These are phyloP conservation scores for Xyliphius kryptos DNA, from an alignment of 2,113 vertebrate genomes.

Conservation along the genomic window DNA sequence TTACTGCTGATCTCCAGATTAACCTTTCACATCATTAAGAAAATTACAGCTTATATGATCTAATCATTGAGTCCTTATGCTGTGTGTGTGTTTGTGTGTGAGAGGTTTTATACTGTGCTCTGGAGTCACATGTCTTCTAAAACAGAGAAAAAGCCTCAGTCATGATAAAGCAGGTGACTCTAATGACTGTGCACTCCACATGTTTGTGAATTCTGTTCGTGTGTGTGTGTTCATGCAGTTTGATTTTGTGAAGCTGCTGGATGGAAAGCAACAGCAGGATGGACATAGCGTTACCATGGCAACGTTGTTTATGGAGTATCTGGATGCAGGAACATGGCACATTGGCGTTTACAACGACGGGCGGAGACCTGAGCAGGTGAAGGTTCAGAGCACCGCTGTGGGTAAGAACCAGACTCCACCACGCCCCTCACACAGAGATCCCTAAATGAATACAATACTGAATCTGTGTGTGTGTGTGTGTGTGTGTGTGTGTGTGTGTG, in stretches of 20 bases:
- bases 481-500: slow-evolving; percentile 30
- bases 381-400: slow-evolving; percentile 76
- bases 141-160: too few species aligned
- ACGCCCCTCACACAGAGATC: slow-evolving; percentile 2
- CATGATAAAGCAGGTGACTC: too few species aligned
- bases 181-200: too few species aligned
- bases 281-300: slow-evolving; percentile 69
- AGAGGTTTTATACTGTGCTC: too few species aligned
- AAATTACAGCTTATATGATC: slow-evolving; percentile 38
- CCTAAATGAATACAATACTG: background rate
- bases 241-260: slow-evolving; percentile 85
- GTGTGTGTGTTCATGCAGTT: slow-evolving; percentile 59
- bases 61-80: slow-evolving; percentile 30
- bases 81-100: slow-evolving; percentile 21
- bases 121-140: too few species aligned
- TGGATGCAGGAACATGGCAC: slow-evolving; percentile 82
- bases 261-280: slow-evolving; percentile 80
- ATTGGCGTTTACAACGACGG: slow-evolving; percentile 85
- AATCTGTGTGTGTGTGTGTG: slow-evolving; percentile 10
- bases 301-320: slow-evolving; percentile 81
- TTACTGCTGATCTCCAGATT: slow-evolving; percentile 37
- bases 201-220: too few species aligned
- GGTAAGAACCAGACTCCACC: slow-evolving; percentile 57
- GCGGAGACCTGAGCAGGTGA: slow-evolving; percentile 79
- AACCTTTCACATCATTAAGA: slow-evolving; percentile 38